Percentiles rank a stretch among this genome's conserved stretches.
Conservation (phyloP, 53 echinoderm and acorn worm genomes). For the Pentamera pediparva region DNA sequence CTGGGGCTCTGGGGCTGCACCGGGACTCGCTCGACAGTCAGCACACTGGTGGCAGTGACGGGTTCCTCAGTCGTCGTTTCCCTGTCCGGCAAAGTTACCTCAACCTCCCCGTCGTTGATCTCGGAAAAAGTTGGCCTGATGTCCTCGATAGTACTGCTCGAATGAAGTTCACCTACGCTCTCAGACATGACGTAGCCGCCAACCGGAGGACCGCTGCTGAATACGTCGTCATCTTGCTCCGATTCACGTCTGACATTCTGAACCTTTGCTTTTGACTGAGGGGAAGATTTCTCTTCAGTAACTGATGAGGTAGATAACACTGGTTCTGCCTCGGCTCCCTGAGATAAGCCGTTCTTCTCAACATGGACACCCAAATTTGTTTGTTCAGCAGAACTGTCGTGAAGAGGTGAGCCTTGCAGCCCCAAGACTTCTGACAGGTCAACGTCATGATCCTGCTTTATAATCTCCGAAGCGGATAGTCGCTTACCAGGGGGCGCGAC, state of each 20-base stretch:
- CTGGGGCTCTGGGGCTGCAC: background rate
- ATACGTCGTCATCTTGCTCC: background rate
- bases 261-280: background rate
- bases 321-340: background rate
- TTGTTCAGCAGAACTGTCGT: background rate
- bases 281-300: background rate
- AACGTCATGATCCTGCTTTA: constrained; percentile 12
- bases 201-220: too few species aligned
- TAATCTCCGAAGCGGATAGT: constrained; percentile 17
- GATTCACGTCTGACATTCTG: background rate
- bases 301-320: background rate
- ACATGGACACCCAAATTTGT: too few species aligned
- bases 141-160: constrained; percentile 3
- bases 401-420: background rate
- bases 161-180: background rate
- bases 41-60: background rate
- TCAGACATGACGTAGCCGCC: background rate
- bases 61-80: background rate
- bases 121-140: background rate
- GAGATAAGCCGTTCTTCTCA: background rate
- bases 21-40: background rate
- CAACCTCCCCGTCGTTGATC: background rate
- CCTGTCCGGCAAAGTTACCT: constrained; percentile 16
- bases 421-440: constrained; percentile 6
- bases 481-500: constrained; percentile 17